Percentiles rank a stretch among this genome's conserved stretches.
These are phyloP conservation scores for Bombus waltoni DNA, from an alignment of 1,140 invertebrate genomes.

Conservation along the genomic window DNA sequence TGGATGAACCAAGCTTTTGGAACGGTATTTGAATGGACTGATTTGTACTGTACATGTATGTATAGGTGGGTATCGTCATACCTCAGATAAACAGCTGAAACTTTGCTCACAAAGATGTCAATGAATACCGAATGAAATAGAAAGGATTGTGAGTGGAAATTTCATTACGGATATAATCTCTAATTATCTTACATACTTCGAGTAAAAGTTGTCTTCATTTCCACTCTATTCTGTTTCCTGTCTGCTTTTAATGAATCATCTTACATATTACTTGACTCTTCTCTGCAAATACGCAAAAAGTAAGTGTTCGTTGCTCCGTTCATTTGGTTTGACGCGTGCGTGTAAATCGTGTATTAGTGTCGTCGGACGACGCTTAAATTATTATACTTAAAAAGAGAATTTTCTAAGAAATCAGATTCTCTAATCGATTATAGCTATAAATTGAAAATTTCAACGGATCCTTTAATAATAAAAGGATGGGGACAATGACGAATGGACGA, in stretches of 20 bases:
- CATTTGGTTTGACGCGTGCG: conserved; percentile 63
- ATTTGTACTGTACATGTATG: too few relatives aligned
- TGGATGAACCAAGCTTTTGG: too few relatives aligned
- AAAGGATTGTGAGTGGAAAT: too few relatives aligned
- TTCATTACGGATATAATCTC: too few relatives aligned
- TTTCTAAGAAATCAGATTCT: not conserved
- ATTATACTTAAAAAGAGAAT: not conserved
- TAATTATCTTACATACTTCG: not conserved
- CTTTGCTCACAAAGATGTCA: too few relatives aligned
- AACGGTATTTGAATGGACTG: too few relatives aligned
- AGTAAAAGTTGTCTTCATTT: not conserved
- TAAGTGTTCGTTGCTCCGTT: conserved; percentile 38
- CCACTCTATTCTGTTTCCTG: not conserved
- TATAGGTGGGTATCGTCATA: too few relatives aligned
- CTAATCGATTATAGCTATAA: not conserved
- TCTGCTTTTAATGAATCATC: conserved; percentile 16
- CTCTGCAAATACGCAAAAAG: not conserved
- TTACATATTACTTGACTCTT: not conserved
- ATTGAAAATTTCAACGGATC: conserved; percentile 20
- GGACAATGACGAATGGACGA: not conserved
- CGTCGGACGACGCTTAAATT: too few relatives aligned
- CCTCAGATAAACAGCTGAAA: too few relatives aligned
- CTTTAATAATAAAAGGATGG: conserved; percentile 19
- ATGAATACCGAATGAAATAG: too few relatives aligned
- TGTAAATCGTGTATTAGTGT: conserved; percentile 47